Evolutionary conservation across 2,888 invertebrate genomes (phyloP).

Genomic region (Noctua janthina): DNA sequence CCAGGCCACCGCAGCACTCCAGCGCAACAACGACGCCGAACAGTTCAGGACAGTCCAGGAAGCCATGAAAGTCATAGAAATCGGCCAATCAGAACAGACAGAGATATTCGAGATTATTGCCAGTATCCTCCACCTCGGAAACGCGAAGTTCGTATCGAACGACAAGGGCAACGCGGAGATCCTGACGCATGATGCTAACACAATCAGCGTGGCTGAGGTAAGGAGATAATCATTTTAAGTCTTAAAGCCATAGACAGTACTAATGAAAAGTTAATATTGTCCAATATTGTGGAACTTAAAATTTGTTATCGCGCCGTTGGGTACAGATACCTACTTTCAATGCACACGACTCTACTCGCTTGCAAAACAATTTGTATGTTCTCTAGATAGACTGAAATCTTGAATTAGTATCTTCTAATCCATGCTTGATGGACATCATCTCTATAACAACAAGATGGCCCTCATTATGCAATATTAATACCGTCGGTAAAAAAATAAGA

Average conservation of each 20-base stretch:
- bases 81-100: constrained; percentile 92
- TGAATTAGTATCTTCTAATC: neutral
- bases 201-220: constrained; percentile 92
- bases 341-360: neutral
- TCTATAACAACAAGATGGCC: neutral
- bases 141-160: constrained; percentile 94
- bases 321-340: neutral
- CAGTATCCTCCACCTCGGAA: constrained; percentile 96
- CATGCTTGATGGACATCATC: neutral
- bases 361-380: neutral
- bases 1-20: constrained; percentile 77
- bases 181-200: constrained; percentile 90
- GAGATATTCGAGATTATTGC: constrained; percentile 96
- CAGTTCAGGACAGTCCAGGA: constrained; percentile 93
- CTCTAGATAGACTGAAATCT: neutral
- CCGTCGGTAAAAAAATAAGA: no score
- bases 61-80: constrained; percentile 95
- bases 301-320: neutral
- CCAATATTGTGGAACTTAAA: neutral
- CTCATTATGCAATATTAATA: neutral
- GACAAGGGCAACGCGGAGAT: constrained; percentile 93
- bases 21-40: constrained; percentile 90
- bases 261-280: neutral
- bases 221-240: constrained; percentile 59
- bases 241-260: neutral